Conservation (phyloP, 2,888 invertebrate species). For the Polylopha cassiicola region DNA sequence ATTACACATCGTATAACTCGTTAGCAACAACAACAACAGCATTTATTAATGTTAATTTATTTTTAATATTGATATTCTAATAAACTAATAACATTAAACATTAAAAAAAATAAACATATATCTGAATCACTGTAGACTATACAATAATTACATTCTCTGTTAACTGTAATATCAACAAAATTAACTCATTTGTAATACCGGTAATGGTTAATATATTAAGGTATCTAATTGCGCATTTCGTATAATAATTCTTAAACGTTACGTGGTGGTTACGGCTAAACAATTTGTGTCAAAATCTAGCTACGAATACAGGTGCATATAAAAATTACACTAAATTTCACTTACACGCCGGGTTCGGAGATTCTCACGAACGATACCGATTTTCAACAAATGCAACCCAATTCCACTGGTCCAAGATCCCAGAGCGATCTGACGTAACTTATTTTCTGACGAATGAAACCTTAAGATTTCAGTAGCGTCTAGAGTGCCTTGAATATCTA, state of each 20-base stretch:
- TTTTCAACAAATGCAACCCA: no score
- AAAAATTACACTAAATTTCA: slow-evolving; percentile 33
- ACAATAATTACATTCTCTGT: slow-evolving; percentile 20
- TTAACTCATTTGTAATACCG: slow-evolving; percentile 28
- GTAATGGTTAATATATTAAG: slow-evolving; percentile 26
- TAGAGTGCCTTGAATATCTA: no score
- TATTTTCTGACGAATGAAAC: no score
- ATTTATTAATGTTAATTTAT: slow-evolving; percentile 62
- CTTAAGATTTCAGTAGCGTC: no score
- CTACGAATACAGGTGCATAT: slow-evolving; percentile 58
- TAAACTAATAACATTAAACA: slow-evolving; percentile 43
- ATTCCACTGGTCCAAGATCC: no score
- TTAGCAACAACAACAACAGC: slow-evolving; percentile 77
- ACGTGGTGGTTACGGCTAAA: slow-evolving; percentile 43
- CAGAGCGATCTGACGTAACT: no score
- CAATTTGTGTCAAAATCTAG: slow-evolving; percentile 54
- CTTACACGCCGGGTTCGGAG: slow-evolving; percentile 19
- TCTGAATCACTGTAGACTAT: slow-evolving; percentile 19
- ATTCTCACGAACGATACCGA: no score
- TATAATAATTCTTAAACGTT: slow-evolving; percentile 46
- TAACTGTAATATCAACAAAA: slow-evolving; percentile 25
- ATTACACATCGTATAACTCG: slow-evolving; percentile 70
- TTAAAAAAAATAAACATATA: slow-evolving; percentile 29
- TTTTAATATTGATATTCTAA: slow-evolving; percentile 48
- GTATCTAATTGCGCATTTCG: slow-evolving; percentile 52